Conservation (phyloP, 2,888 invertebrate species). For the Hoplodrina ambigua region DNA sequence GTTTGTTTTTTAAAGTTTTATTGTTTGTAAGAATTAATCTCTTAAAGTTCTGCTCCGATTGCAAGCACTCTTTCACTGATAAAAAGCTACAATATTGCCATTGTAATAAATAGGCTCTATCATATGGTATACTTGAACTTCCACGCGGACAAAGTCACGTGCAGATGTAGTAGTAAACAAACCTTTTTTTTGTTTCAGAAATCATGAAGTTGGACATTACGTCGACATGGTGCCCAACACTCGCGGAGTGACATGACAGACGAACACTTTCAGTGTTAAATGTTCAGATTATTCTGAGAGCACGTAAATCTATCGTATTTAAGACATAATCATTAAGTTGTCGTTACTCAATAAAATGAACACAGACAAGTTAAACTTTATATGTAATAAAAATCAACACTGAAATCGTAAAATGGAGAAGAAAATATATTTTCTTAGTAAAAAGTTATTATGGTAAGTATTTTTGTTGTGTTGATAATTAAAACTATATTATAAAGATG, state of each 20-base stretch:
- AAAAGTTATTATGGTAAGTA: slow-evolving; percentile 80
- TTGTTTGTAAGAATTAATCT: too few relatives aligned
- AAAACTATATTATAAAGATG: neutral
- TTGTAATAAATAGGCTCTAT: too few relatives aligned
- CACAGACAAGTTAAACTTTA: slow-evolving; percentile 66
- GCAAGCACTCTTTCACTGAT: too few relatives aligned
- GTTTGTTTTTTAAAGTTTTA: too few relatives aligned
- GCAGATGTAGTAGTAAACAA: neutral
- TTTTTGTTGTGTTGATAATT: slow-evolving; percentile 12
- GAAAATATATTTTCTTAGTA: slow-evolving; percentile 68
- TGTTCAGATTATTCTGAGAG: slow-evolving; percentile 29
- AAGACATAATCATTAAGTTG: slow-evolving; percentile 49
- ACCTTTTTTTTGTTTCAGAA: slow-evolving; percentile 66
- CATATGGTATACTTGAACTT: too few relatives aligned
- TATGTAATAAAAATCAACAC: slow-evolving; percentile 63
- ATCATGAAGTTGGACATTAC: slow-evolving; percentile 48
- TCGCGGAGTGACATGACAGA: slow-evolving; percentile 66
- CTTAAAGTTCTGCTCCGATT: too few relatives aligned
- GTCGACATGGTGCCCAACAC: slow-evolving; percentile 58
- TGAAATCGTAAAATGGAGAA: slow-evolving; percentile 80
- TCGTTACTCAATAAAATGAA: slow-evolving; percentile 73
- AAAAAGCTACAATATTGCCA: too few relatives aligned
- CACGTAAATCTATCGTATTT: slow-evolving; percentile 40
- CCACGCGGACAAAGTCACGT: too few relatives aligned
- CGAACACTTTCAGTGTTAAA: slow-evolving; percentile 26